Evolutionary conservation across 1,140 invertebrate species (phyloP), one percentile per base, ranked within the genome.

Genomic region (Bombyx mandarina): DNA sequence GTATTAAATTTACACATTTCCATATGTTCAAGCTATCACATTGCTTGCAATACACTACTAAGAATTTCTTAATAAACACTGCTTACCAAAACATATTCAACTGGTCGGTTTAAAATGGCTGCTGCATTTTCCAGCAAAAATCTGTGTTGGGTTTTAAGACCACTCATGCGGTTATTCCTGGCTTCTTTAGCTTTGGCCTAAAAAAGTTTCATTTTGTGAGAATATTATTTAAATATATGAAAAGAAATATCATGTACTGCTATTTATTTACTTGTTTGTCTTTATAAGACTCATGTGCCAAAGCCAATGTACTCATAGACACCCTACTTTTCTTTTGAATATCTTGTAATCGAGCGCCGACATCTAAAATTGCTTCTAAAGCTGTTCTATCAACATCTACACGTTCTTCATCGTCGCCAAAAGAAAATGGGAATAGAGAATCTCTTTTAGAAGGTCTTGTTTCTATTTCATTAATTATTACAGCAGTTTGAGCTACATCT

Each of bases 101-200:
- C 63, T 4, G 91, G 83, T 48, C 89, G 77, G 63, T 90, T 88
- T 51, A 91, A 77, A 64, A 90, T 88, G 18, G 88, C 79, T n/a
- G 91, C 90, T 44, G 89, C 90, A 57, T 90, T 89, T 64, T 93
- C 92, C 47, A 93, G 79, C 9, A 94, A 73, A 71, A 91, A 91
- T 58, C 89, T 88, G 65, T 92, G 91, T 22, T 89, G 89, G 7
- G 89, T 79, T 68, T 88, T 90, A 8, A 93, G 60, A 35, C 71
- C 74, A 55, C 75, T 77, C 63, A 88, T 73, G 60, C 92, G 82
- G 42, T 73, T 71, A 48, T 80, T 85, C 50, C 90, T 80, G 53
- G 78, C 73, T 63, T 89, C 89, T 66, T 89, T 91, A 49, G 87
- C 89, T 75, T 88, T 89, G 42, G 75, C 79, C 89, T 90, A 75